Conservation (phyloP, 1,140 invertebrate genomes). For the Tetragnatha versicolor region DNA sequence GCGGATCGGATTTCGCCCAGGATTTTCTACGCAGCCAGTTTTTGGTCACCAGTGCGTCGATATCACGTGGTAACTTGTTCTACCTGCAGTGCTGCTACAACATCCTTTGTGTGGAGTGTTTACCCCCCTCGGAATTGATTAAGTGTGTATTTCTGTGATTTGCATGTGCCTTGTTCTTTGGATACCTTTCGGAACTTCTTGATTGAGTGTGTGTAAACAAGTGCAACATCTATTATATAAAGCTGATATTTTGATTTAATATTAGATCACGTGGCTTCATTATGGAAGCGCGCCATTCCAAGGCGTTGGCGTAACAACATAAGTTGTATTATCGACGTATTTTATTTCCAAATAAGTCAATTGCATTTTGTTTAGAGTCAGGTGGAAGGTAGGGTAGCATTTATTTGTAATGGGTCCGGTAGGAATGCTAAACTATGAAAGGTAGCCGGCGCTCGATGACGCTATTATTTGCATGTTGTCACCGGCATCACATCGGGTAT, state of each 20-base stretch:
- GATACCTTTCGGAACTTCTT: neutral
- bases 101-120: slow-evolving; percentile 45
- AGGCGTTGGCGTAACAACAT: slow-evolving; percentile 55
- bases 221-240: too few relatives aligned
- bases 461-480: slow-evolving; percentile 55
- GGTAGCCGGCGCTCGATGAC: slow-evolving; percentile 36
- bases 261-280: slow-evolving; percentile 53
- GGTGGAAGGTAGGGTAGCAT: too few relatives aligned
- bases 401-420: neutral
- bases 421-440: neutral
- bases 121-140: neutral
- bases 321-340: slow-evolving; percentile 13
- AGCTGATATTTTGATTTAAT: neutral
- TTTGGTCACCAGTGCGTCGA: slow-evolving; percentile 36
- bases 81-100: slow-evolving; percentile 39
- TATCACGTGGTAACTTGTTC: slow-evolving; percentile 51
- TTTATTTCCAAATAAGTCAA: too few relatives aligned
- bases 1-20: neutral
- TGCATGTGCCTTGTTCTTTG: neutral
- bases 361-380: too few relatives aligned
- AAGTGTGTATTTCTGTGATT: neutral
- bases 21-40: slow-evolving; percentile 22
- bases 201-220: neutral
- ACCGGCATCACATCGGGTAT: slow-evolving; percentile 53
- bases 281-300: slow-evolving; percentile 54